Percentiles rank a stretch among this genome's conserved stretches.
Conservation (phyloP, 2,888 invertebrate species). For the Diarsia mendica region DNA sequence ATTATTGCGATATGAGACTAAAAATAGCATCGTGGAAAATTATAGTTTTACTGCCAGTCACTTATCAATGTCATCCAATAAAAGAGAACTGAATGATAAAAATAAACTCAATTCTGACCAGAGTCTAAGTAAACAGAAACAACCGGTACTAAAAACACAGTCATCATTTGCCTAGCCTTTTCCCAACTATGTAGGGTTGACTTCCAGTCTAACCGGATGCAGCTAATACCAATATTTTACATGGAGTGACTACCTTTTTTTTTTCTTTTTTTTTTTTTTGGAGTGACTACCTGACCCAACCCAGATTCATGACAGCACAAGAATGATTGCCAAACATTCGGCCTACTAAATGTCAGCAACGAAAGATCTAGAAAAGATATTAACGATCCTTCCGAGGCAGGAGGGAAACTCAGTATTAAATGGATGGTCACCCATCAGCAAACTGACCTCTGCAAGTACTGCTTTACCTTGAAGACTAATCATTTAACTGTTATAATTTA, state of each 20-base stretch:
- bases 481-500: not conserved
- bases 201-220: not conserved
- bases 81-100: slow-evolving; percentile 17
- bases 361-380: not conserved
- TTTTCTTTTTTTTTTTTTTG: too few relatives aligned
- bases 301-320: not conserved
- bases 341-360: not conserved
- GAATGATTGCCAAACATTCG: not conserved
- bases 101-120: not conserved
- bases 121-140: not conserved
- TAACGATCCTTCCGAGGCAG: not conserved
- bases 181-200: not conserved
- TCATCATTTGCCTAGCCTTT: not conserved
- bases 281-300: too few relatives aligned
- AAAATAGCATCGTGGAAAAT: not conserved
- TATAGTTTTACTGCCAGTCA: slow-evolving; percentile 25
- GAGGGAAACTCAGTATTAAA: not conserved
- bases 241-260: not conserved
- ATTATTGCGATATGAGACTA: slow-evolving; percentile 16
- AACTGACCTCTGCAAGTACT: not conserved
- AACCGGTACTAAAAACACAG: not conserved
- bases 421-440: not conserved
- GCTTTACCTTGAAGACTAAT: not conserved
- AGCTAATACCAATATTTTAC: not conserved
- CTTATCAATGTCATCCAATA: slow-evolving; percentile 19